phyloP scores from a whole-genome alignment of 64 coral and sea anemone genomes.

The Catalaphyllia jardinei region DNA sequence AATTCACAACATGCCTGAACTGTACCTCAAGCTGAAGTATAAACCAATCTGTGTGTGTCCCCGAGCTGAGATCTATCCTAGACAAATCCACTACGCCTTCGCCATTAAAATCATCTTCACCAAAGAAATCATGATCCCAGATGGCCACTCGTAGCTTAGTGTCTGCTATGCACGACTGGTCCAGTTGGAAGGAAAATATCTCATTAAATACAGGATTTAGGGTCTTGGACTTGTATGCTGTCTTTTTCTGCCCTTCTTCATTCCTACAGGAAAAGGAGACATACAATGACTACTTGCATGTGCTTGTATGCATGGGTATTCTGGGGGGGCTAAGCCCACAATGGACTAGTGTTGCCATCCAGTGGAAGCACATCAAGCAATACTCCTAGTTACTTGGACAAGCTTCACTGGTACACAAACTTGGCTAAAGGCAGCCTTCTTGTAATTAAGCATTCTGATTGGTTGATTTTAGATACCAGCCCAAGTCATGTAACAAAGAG shows the following conservation, averaged over 20 bases:
- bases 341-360: no score
- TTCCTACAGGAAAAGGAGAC: conserved; percentile 18
- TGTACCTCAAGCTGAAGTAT: conserved; percentile 94
- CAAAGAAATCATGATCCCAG: conserved; percentile 97
- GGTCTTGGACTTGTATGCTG: conserved; percentile 83
- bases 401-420: no score
- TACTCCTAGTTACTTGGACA: no score
- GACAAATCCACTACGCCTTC: conserved; percentile 93
- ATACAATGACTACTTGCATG: neutral
- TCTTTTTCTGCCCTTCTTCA: conserved; percentile 84
- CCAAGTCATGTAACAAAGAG: no score
- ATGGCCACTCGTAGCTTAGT: conserved; percentile 74
- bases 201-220: conserved; percentile 94
- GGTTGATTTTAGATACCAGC: no score
- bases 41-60: conserved; percentile 88
- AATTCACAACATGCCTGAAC: no score
- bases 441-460: no score
- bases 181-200: conserved; percentile 89
- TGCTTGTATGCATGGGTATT: neutral
- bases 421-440: no score
- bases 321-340: no score
- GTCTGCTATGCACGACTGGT: conserved; percentile 51
- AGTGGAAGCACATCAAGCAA: no score
- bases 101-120: conserved; percentile 97
- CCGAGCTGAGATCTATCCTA: conserved; percentile 63